Percentiles rank a stretch among this genome's conserved stretches.
Conservation (phyloP, 1,140 invertebrate genomes). For the Drosophila arizonae region DNA sequence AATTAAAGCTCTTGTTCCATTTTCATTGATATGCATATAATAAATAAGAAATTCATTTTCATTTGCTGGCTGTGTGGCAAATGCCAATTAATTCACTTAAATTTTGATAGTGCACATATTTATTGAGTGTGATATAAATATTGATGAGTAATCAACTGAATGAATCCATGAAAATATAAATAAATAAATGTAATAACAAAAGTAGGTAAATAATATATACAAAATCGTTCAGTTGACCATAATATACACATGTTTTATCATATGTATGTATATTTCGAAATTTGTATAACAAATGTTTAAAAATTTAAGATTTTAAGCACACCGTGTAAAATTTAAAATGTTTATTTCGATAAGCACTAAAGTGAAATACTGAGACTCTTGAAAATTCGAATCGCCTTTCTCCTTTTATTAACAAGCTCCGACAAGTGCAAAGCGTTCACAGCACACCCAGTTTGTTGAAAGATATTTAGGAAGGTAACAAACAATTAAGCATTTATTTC, state of each 20-base stretch:
- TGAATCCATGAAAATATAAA: neutral
- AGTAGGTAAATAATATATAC: too few relatives aligned
- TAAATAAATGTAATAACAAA: neutral
- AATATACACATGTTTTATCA: conserved; percentile 50
- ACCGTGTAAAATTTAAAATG: too few relatives aligned
- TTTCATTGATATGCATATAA: conserved; percentile 13
- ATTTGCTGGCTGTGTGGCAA: neutral
- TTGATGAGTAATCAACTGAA: neutral
- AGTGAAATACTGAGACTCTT: too few relatives aligned
- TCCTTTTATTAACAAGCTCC: too few relatives aligned
- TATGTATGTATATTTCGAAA: neutral
- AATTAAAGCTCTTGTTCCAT: conserved; percentile 11
- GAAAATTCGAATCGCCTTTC: too few relatives aligned
- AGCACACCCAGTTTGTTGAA: neutral
- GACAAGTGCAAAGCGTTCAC: too few relatives aligned
- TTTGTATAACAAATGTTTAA: too few relatives aligned
- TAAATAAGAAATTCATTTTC: conserved; percentile 5
- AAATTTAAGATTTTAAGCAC: too few relatives aligned
- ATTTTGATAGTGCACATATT: neutral
- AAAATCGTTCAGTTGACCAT: neutral
- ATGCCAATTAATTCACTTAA: conserved; percentile 2
- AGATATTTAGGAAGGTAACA: too few relatives aligned
- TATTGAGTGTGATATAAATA: conserved; percentile 20
- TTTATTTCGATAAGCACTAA: too few relatives aligned
- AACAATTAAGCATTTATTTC: too few relatives aligned